Evolutionary conservation across 1,140 invertebrate genomes (phyloP).

Genomic region (Zaprionus vittiger): DNA sequence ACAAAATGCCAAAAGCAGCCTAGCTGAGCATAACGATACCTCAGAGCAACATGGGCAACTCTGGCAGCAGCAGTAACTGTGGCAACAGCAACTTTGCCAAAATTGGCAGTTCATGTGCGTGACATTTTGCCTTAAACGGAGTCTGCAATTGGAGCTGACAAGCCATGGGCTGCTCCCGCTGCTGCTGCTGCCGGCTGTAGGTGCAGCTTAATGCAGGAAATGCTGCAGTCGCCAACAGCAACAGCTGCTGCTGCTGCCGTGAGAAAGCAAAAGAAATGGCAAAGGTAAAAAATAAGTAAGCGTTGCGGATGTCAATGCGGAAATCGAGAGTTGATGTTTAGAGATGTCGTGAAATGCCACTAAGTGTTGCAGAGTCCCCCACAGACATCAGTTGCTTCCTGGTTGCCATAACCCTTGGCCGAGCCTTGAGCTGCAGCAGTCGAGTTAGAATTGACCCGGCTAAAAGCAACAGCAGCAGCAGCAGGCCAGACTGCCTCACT

Average conservation of each 20-base stretch:
- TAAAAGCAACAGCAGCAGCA: constrained; percentile 7
- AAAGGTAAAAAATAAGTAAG: constrained; percentile 59
- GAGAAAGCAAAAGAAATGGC: constrained; percentile 76
- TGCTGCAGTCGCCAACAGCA: constrained; percentile 31
- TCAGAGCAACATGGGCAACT: background rate
- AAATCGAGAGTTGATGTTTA: constrained; percentile 61
- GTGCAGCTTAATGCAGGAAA: constrained; percentile 62
- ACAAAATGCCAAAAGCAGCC: constrained; percentile 65
- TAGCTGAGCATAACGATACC: constrained; percentile 49
- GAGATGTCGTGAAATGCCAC: constrained; percentile 69
- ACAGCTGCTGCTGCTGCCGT: constrained; percentile 52
- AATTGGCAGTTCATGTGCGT: constrained; percentile 60
- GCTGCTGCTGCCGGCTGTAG: constrained; percentile 22
- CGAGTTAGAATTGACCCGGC: constrained; percentile 30
- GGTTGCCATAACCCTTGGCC: constrained; percentile 33
- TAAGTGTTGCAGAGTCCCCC: constrained; percentile 45
- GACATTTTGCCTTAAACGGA: constrained; percentile 65
- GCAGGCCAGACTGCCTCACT: constrained; percentile 22
- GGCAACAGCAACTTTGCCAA: constrained; percentile 20
- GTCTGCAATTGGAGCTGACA: constrained; percentile 27
- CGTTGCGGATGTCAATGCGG: constrained; percentile 73
- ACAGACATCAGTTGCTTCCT: constrained; percentile 29
- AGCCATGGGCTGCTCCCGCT: constrained; percentile 6
- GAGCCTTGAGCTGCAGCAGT: constrained; percentile 24
- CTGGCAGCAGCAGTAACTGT: background rate